phyloP scores from a whole-genome alignment of 2,888 invertebrate genomes.

The Amiota communis region DNA sequence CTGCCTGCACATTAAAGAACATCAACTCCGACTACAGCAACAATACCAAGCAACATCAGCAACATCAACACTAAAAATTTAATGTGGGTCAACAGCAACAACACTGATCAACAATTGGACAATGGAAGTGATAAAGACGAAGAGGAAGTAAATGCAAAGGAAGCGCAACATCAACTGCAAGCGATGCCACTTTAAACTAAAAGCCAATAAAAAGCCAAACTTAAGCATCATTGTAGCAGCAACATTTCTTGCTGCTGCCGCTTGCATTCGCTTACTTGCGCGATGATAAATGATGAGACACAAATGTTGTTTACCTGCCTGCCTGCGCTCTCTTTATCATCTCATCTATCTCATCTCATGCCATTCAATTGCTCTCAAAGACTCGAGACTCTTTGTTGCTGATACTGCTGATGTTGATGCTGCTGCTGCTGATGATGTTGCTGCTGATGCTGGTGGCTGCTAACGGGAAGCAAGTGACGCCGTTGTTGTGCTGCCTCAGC shows the following conservation, averaged over 20 bases:
- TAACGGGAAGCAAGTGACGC: neutral
- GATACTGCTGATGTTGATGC: neutral
- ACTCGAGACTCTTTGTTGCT: neutral
- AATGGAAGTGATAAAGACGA: neutral
- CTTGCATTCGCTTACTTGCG: neutral
- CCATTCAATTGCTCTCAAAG: too few species aligned
- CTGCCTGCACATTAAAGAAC: conserved; percentile 1
- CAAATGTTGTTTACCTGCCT: neutral
- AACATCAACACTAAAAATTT: neutral
- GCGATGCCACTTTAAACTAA: neutral
- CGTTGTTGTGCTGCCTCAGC: neutral
- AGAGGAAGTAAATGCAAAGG: neutral
- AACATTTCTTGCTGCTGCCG: conserved; percentile 6
- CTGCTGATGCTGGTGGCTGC: neutral
- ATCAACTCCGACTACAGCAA: neutral
- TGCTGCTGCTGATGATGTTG: neutral
- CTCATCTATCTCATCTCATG: too few species aligned
- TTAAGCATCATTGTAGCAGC: neutral
- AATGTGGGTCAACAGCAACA: neutral
- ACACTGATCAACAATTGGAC: neutral
- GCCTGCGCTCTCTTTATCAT: too few species aligned
- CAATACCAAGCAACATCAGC: neutral
- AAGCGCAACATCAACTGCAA: neutral
- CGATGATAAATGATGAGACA: conserved; percentile 19
- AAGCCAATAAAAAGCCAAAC: conserved; percentile 6